phyloP scores from a whole-genome alignment of 2,888 invertebrate genomes.

The Hydrotaea cyrtoneurina region DNA sequence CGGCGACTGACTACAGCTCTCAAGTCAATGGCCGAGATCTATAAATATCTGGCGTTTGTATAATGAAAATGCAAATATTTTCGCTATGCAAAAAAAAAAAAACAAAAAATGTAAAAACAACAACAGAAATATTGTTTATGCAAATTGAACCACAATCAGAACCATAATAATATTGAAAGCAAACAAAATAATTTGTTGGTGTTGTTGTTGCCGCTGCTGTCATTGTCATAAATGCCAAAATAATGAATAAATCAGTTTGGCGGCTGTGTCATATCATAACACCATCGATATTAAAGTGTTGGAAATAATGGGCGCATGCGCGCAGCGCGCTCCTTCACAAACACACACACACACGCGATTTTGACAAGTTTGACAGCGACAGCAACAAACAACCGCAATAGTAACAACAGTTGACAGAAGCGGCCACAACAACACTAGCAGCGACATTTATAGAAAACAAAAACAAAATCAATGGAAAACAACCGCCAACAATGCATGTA shows the following conservation, averaged over 20 bases:
- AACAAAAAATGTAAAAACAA: too few species aligned
- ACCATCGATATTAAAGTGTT: conserved; percentile 23
- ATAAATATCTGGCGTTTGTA: not conserved
- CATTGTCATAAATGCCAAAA: conserved; percentile 32
- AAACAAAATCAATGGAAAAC: conserved; percentile 47
- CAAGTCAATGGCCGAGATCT: conserved; percentile 18
- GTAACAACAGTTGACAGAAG: conserved; percentile 39
- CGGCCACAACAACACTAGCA: conserved; percentile 8
- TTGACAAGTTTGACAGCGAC: conserved; percentile 19
- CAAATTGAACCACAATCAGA: conserved; percentile 7
- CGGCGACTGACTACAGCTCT: not conserved
- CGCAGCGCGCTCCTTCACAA: not conserved
- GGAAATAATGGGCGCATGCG: conserved; percentile 11
- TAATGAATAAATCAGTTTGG: conserved; percentile 33
- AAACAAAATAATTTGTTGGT: conserved; percentile 28
- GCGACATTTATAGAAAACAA: conserved; percentile 30
- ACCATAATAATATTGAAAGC: conserved; percentile 9
- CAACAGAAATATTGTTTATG: too few species aligned
- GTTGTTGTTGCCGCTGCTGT: not conserved
- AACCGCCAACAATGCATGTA: conserved; percentile 55
- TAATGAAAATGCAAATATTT: not conserved
- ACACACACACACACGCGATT: not conserved
- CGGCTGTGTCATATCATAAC: conserved; percentile 37
- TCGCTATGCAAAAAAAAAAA: not conserved
- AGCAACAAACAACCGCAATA: conserved; percentile 37